Percentiles rank a stretch among this genome's conserved stretches.
phyloP scores from a whole-genome alignment of 2,888 invertebrate species.

The Andrena hattorfiana region DNA sequence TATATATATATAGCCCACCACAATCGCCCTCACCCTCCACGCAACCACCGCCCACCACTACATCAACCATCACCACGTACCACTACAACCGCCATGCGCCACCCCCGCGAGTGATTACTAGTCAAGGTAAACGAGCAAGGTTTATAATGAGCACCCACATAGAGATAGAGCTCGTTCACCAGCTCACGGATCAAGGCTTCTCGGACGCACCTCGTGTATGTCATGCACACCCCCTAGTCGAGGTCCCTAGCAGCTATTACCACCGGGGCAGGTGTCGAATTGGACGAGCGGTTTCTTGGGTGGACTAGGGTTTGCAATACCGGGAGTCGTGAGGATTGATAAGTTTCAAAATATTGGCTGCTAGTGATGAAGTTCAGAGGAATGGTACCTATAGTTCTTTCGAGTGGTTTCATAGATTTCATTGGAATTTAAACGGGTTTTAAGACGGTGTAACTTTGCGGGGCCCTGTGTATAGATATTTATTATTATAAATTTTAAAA shows the following conservation, averaged over 20 bases:
- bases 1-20: conserved; percentile 60
- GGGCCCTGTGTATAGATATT: no score
- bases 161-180: conserved; percentile 69
- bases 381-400: no score
- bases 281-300: background rate
- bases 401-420: no score
- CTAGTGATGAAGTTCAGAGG: background rate
- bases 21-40: conserved; percentile 76
- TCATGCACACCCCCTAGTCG: conserved; percentile 14
- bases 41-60: conserved; percentile 77
- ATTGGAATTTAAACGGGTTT: no score
- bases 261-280: background rate
- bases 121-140: conserved; percentile 81
- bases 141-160: conserved; percentile 66
- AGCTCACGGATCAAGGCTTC: conserved; percentile 42
- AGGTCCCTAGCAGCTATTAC: conserved; percentile 19
- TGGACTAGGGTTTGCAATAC: background rate
- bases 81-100: conserved; percentile 78
- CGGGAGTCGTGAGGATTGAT: background rate
- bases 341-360: background rate
- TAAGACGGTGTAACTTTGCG: no score
- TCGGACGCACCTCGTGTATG: conserved; percentile 34
- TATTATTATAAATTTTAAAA: no score
- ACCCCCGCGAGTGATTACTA: conserved; percentile 77
- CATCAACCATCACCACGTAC: conserved; percentile 79